Evolutionary conservation across 1,140 invertebrate genomes (phyloP).

Genomic region (Metaphire vulgaris): DNA sequence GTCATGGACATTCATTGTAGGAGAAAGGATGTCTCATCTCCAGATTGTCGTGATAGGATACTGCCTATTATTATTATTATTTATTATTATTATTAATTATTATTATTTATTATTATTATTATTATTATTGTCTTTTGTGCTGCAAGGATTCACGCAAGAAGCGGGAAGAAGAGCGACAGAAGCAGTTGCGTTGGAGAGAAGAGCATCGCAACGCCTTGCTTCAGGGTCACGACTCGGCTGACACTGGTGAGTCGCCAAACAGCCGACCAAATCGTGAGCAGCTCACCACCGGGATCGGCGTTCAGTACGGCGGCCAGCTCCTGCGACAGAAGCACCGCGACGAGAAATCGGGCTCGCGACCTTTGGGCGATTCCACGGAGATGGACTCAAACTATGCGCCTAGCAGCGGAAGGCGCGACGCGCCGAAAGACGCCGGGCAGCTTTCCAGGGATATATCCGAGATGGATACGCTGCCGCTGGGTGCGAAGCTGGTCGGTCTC

Average conservation of each 20-base stretch:
- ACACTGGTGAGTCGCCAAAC: too few species aligned
- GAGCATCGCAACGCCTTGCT: slow-evolving; percentile 24
- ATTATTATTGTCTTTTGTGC: too few species aligned
- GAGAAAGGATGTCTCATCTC: too few species aligned
- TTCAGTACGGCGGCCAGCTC: background rate
- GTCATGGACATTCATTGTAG: too few species aligned
- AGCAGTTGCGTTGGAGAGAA: slow-evolving; percentile 38
- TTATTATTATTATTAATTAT: too few species aligned
- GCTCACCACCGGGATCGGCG: background rate
- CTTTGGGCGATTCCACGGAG: background rate
- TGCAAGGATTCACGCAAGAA: slow-evolving; percentile 39
- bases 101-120: too few species aligned
- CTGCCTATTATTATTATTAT: too few species aligned
- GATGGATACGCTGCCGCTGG: background rate
- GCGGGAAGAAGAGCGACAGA: slow-evolving; percentile 38
- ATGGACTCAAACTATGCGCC: background rate
- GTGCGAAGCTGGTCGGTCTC: background rate
- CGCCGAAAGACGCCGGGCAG: background rate
- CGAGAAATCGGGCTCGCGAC: background rate
- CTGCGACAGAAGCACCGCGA: background rate
- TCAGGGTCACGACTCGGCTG: slow-evolving; percentile 14
- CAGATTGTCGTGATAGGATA: too few species aligned
- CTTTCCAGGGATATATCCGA: background rate
- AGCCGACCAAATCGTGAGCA: too few species aligned
- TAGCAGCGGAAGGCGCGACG: background rate